Evolutionary conservation across 2,113 vertebrate genomes (phyloP), one percentile per base, ranked within the genome.

Genomic region (Pleuronectes platessa): DNA sequence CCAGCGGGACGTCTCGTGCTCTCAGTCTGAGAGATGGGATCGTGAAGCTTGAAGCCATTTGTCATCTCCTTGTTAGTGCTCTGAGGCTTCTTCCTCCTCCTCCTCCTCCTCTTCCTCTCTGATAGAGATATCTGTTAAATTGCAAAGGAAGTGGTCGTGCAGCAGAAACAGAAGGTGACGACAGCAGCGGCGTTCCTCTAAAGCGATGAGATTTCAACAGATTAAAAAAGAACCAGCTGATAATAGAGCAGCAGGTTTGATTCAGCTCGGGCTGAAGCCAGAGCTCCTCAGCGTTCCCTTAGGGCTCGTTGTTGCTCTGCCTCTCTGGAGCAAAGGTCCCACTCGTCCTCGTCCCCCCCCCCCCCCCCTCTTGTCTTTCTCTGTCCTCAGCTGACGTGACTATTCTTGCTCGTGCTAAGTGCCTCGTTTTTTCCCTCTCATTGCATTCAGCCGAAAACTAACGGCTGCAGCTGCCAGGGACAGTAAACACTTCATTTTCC

Each of bases 141-240:
- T 76, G 76, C 69, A 79, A 61, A 82, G 65, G 78, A 87, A 85
- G 81, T 83, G 74, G 81, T 76, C 83, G 73, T 68, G 71, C 74
- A n/a, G 81, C 73, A 78, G 76, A 72, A 90, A 77, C 71, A 56
- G 60, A 81, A 54, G 84, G 76, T 49, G 86, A 78, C 15, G 75
- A 63, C 62, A 31, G 71, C 78, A 73, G 67, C 62, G 37, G 68
- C 76, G 26, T 82, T 80, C 72, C 63, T 78, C 37, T 71, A 53
- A 27, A 80, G 67, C 23, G 35, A 69, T 81, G 72, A 86, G 78
- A 81, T 86, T 74, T 79, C 51, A 47, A 23, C 47, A 76, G 70
- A 85, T 87, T 76, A 40, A 71, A 49, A 68, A 18, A 21, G 7
- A 37, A 68, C 24, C 21, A 59, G 45, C 72, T 62, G 79, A 81